These are phyloP conservation scores for Cercopithecus mona DNA, from an alignment of 2,113 vertebrate genomes.

Conservation along the genomic window DNA sequence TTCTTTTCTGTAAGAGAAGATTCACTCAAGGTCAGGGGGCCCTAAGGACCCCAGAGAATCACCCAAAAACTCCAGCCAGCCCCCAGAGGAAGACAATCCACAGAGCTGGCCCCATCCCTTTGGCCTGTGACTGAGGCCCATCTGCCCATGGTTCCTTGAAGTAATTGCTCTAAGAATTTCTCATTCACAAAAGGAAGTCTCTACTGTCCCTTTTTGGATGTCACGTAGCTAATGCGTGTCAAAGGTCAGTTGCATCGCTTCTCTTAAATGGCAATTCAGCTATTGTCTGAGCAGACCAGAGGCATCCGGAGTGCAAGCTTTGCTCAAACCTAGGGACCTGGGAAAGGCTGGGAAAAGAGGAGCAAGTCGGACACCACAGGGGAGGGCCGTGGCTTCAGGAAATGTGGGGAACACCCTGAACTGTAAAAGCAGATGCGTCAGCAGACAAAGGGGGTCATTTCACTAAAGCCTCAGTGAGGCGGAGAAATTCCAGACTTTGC, in stretches of 20 bases:
- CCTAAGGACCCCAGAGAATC: background rate
- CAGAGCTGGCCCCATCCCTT: background rate
- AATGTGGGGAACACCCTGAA: constrained; percentile 79
- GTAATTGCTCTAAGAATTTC: constrained; percentile 44
- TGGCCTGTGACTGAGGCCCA: background rate
- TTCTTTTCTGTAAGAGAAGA: background rate
- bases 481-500: background rate
- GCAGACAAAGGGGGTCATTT: constrained; percentile 59
- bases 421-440: constrained; percentile 78
- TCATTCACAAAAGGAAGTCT: constrained; percentile 67
- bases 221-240: constrained; percentile 72
- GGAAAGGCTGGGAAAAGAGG: constrained; percentile 84
- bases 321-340: constrained; percentile 79
- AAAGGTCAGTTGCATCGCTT: constrained; percentile 84
- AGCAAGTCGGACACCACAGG: background rate
- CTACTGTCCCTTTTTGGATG: constrained; percentile 77
- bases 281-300: constrained; percentile 83
- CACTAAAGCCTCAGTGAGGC: background rate
- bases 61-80: background rate
- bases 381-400: constrained; percentile 65
- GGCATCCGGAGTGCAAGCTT: constrained; percentile 76
- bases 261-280: constrained; percentile 82
- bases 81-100: background rate
- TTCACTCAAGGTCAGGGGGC: background rate
- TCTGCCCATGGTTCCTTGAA: constrained; percentile 56